These are phyloP conservation scores for Pterocles gutturalis DNA, from an alignment of 2,113 vertebrate genomes.

Conservation along the genomic window DNA sequence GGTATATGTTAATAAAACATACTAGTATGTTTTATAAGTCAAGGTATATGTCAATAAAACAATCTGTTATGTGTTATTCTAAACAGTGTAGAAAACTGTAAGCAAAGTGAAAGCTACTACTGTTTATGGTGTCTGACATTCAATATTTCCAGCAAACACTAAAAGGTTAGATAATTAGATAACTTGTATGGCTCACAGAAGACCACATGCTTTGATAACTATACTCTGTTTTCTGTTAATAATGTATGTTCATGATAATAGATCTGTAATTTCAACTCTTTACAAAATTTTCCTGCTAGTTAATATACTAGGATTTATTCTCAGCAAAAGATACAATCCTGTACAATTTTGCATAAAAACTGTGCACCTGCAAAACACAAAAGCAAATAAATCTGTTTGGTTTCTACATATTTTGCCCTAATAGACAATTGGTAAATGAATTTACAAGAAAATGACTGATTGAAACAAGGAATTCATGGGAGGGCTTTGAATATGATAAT, in stretches of 20 bases:
- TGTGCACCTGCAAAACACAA: not conserved
- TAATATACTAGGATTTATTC: not conserved
- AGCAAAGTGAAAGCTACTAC: not conserved
- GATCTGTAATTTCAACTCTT: not conserved
- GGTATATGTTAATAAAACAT: no score
- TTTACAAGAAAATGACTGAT: not conserved
- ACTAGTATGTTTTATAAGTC: no score
- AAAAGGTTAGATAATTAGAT: not conserved
- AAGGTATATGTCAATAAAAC: not conserved
- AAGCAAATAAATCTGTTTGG: not conserved
- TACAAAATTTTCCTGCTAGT: not conserved
- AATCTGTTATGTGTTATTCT: not conserved
- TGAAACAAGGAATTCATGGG: not conserved
- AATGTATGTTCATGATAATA: not conserved
- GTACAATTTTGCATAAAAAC: not conserved
- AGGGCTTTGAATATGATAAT: not conserved
- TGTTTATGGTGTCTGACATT: not conserved
- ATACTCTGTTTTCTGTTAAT: not conserved
- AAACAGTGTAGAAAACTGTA: not conserved
- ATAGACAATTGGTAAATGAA: no score
- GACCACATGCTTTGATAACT: not conserved
- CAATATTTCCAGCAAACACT: not conserved
- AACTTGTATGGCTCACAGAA: not conserved
- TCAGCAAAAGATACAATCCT: not conserved
- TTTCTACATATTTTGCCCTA: not conserved